These are phyloP conservation scores for Gambusia holbrooki DNA, from an alignment of 2,113 vertebrate genomes.

Conservation along the genomic window DNA sequence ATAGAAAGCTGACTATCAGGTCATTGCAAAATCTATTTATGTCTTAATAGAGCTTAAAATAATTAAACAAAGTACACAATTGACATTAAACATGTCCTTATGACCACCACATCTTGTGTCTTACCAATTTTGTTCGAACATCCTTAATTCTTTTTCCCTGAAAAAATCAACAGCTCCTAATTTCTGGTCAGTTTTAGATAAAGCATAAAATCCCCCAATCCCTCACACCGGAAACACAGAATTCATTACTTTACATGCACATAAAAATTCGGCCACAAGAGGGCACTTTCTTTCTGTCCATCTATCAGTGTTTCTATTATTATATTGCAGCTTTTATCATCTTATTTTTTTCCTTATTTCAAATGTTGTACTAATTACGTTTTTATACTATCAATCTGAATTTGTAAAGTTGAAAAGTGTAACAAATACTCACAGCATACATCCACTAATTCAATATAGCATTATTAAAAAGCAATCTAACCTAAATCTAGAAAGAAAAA, in stretches of 20 bases:
- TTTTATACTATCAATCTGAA: too few relatives aligned
- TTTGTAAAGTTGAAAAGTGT: too few relatives aligned
- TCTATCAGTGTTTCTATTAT: neutral
- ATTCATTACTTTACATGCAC: neutral
- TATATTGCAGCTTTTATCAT: too few relatives aligned
- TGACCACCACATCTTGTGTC: neutral
- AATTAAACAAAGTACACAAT: neutral
- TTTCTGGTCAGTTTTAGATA: too few relatives aligned
- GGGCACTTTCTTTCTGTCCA: conserved; percentile 28
- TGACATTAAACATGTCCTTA: neutral
- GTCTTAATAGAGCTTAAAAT: neutral
- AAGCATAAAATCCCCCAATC: too few relatives aligned
- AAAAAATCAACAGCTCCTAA: neutral
- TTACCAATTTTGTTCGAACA: too few relatives aligned
- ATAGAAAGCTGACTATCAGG: neutral
- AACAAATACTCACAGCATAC: too few relatives aligned
- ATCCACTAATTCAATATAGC: neutral
- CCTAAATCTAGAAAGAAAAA: neutral
- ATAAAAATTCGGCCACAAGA: conserved; percentile 50
- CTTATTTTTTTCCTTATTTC: too few relatives aligned
- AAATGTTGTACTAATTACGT: too few relatives aligned
- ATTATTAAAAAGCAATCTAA: neutral
- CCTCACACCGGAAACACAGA: neutral
- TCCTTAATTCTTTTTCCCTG: neutral
- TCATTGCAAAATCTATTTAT: neutral